A percentile compares a stretch with the other conserved stretches of the same genome.
phyloP scores from a whole-genome alignment of 2,888 invertebrate species.

The Blastobasis lacticolella region DNA sequence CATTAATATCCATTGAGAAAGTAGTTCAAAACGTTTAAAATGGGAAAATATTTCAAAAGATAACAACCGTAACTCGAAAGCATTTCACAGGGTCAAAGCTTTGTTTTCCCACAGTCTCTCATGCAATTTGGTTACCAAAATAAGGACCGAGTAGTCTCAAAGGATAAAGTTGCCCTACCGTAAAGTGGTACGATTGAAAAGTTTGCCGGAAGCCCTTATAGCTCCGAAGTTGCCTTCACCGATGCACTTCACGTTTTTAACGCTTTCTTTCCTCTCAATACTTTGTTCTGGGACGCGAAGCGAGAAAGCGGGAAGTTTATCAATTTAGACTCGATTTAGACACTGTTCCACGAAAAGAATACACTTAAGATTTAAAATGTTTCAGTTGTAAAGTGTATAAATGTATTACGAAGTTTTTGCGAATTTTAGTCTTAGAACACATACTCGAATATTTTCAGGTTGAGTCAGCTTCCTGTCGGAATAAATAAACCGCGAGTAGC shows the following conservation, averaged over 20 bases:
- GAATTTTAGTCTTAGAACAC: no score
- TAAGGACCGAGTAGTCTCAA: slow-evolving; percentile 35
- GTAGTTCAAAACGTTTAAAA: no score
- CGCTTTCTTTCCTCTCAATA: slow-evolving; percentile 20
- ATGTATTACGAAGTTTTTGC: no score
- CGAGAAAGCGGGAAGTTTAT: slow-evolving; percentile 25
- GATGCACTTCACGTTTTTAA: slow-evolving; percentile 32
- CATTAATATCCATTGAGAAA: no score
- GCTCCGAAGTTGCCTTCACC: slow-evolving; percentile 22
- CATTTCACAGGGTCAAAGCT: slow-evolving; percentile 14
- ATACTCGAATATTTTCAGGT: no score
- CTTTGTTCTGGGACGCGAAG: slow-evolving; percentile 18
- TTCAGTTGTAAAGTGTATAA: no score
- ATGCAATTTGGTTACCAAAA: slow-evolving; percentile 52
- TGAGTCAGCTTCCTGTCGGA: no score
- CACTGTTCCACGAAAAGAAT: slow-evolving; percentile 21
- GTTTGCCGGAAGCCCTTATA: slow-evolving; percentile 43
- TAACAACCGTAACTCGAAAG: neutral
- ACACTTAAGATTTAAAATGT: neutral
- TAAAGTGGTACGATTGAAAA: slow-evolving; percentile 51
- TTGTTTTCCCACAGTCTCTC: slow-evolving; percentile 22
- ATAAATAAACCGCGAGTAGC: no score
- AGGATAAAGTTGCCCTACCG: slow-evolving; percentile 40
- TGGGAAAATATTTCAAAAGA: neutral
- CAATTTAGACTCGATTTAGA: slow-evolving; percentile 36